These are phyloP conservation scores for Cyphomyrus plagiostoma DNA, from an alignment of 2,113 vertebrate genomes.

Conservation along the genomic window DNA sequence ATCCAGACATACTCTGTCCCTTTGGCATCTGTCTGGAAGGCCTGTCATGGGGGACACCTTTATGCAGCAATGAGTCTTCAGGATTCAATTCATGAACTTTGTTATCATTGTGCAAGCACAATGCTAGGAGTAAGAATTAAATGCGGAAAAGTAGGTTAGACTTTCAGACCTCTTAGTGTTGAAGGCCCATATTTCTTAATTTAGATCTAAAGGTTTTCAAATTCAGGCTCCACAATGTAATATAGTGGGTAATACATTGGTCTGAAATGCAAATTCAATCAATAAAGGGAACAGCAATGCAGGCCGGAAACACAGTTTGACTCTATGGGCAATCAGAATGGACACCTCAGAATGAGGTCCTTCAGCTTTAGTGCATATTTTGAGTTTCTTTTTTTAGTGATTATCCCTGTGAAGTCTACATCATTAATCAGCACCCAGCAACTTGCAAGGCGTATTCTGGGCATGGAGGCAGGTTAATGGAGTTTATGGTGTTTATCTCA, in stretches of 20 bases:
- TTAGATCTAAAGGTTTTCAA: background rate
- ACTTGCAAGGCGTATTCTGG: conserved; percentile 36
- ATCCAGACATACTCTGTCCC: background rate
- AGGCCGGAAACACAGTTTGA: background rate
- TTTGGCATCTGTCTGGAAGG: background rate
- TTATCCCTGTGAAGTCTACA: background rate
- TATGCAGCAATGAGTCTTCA: background rate
- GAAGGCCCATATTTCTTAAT: background rate
- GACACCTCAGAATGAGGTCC: background rate
- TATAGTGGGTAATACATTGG: conserved; percentile 2
- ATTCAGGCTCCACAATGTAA: background rate
- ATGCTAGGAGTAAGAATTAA: background rate
- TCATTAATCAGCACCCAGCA: conserved; percentile 54
- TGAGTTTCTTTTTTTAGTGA: background rate
- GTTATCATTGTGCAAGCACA: background rate
- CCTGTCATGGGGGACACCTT: background rate
- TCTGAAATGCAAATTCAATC: background rate
- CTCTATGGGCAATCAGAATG: background rate
- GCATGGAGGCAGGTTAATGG: conserved; percentile 40
- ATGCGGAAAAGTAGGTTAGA: background rate
- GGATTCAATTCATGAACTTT: background rate
- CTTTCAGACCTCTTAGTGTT: background rate
- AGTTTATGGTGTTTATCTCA: conserved; percentile 47
- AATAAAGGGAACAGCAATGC: background rate
- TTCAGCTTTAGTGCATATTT: conserved; percentile 1